phyloP scores from a whole-genome alignment of 2,888 invertebrate genomes.

The Yponomeuta cagnagella region DNA sequence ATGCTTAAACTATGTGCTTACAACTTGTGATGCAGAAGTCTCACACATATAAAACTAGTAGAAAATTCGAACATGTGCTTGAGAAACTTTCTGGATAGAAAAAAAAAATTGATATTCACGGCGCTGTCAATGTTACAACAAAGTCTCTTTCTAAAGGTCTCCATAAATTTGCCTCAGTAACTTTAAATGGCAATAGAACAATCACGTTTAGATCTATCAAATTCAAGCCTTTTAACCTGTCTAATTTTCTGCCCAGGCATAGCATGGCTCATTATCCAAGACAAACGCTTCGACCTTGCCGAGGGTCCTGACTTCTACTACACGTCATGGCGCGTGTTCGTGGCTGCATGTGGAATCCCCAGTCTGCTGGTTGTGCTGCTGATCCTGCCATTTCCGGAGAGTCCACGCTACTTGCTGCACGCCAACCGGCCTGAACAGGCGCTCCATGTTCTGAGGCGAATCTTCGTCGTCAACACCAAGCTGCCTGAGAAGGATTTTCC shows the following conservation, averaged over 20 bases:
- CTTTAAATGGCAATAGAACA: too few species aligned
- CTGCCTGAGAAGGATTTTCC: constrained; percentile 67
- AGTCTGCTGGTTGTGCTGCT: constrained; percentile 69
- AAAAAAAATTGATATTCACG: too few species aligned
- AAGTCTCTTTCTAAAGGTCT: too few species aligned
- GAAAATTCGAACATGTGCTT: too few species aligned
- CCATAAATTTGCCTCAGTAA: not conserved
- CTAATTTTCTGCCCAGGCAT: constrained; percentile 43
- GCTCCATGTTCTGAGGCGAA: constrained; percentile 67
- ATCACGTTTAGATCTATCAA: too few species aligned
- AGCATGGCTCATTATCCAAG: constrained; percentile 63
- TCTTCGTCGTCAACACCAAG: constrained; percentile 73
- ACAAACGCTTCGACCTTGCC: constrained; percentile 50
- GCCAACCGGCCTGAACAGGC: constrained; percentile 69
- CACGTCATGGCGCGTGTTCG: constrained; percentile 79
- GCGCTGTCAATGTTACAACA: too few species aligned
- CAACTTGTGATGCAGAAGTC: too few species aligned
- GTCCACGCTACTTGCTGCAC: constrained; percentile 72
- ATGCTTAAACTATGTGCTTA: too few species aligned
- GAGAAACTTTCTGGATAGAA: too few species aligned
- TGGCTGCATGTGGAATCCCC: constrained; percentile 77
- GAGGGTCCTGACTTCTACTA: constrained; percentile 36
- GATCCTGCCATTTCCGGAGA: constrained; percentile 73
- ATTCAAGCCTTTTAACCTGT: too few species aligned
- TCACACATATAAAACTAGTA: too few species aligned